Base-by-base conservation (phyloP, 2,888 invertebrate species). In the Corythucha ciliata region DNA sequence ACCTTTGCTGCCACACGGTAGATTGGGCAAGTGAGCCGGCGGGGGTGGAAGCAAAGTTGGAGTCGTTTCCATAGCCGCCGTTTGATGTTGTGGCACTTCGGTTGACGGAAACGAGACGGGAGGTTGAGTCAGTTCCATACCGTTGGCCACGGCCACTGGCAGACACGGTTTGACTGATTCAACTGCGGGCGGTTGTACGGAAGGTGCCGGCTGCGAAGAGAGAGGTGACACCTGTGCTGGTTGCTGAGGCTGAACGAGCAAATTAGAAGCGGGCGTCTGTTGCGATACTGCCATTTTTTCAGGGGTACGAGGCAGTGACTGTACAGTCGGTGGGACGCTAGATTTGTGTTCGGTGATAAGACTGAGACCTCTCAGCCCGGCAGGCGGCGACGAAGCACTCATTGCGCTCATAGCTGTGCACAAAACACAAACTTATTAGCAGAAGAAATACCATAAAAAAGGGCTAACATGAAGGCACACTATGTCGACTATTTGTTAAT, bases 321-420 rank as follows among this genome's bases (percentile, higher is more conserved):
- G 59, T 20, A 56, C 57, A 10, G 54, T 48, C n/a, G 57, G 58
- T 12, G 52, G 52, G 12, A 51, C 47, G 10, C 37, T 40, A 34
- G 51, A 36, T 45, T 60, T 58, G 22, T 57, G 55, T 18, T 57
- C 58, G 25, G 58, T 41, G 26, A 57, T 59, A 22, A 60, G 50
- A 45, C 59, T 59, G 10, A 60, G 46, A 32, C 58, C 57, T 50
- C 56, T 50, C 42, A 57, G 55, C 53, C 53, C 57, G 27, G 56
- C 37, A 26, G 53, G 51, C 46, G 57, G 54, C 33, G 60, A 59
- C 45, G 60, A 59, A 40, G 61, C 62, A 59, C 62, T 62, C 62
- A 62, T 61, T 48, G 60, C 58, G 57, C 59, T 60, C 59, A 59
- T 54, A 55, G 51, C 58, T 59, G 25, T n/a, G n/a, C n/a, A n/a